These are phyloP conservation scores for Brachyrhaphis roseni DNA, from an alignment of 2,797 vertebrate genomes.

Conservation along the genomic window DNA sequence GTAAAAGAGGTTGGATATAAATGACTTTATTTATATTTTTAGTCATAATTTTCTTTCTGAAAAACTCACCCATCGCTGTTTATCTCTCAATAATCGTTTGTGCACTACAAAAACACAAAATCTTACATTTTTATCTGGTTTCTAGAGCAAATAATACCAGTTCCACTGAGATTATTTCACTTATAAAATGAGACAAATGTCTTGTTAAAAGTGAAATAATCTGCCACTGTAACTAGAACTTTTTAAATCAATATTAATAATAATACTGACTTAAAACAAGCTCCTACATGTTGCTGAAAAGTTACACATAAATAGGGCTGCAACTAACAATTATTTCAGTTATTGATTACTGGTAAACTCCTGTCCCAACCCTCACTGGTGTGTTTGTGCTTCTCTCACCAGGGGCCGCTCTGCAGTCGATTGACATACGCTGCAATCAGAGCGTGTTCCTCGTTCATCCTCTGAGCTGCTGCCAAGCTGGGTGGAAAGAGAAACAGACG, in stretches of 20 bases:
- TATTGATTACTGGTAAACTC: no score
- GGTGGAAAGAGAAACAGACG: constrained; percentile 2
- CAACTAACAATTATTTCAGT: no score
- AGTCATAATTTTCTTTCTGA: not conserved
- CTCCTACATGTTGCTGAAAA: not conserved
- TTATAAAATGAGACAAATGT: no score
- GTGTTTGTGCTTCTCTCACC: constrained; percentile 79
- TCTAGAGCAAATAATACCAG: not conserved
- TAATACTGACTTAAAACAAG: not conserved
- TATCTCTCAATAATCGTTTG: not conserved
- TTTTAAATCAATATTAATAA: not conserved
- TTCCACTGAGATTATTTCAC: no score
- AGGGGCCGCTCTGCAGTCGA: constrained; percentile 85
- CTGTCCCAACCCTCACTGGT: not conserved
- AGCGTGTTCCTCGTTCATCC: constrained; percentile 88
- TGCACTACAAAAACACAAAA: not conserved
- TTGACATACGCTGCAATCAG: constrained; percentile 90
- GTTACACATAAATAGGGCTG: not conserved
- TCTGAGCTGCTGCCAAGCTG: constrained; percentile 77
- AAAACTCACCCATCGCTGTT: not conserved
- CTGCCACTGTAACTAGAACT: not conserved
- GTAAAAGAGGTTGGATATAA: not conserved
- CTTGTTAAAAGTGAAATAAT: no score
- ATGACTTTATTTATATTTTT: not conserved
- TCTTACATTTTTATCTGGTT: not conserved